Percentiles rank a stretch among this genome's conserved stretches.
These are phyloP conservation scores for Rhabdomys pumilio DNA, from an alignment of 2,797 vertebrate genomes.

Conservation along the genomic window DNA sequence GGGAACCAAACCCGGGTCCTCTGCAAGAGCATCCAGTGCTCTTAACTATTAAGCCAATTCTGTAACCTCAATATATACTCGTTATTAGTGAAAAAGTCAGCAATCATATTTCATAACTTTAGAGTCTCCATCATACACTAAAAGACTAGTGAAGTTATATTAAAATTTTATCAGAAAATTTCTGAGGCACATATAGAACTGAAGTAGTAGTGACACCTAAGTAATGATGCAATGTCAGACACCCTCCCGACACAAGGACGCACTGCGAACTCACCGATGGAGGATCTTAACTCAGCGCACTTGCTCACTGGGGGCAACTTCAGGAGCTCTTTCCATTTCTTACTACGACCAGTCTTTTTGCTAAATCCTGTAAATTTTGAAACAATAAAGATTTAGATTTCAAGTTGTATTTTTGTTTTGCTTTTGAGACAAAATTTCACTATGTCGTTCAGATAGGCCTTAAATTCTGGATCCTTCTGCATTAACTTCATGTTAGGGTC, in stretches of 20 bases:
- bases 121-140: neutral
- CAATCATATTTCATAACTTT: neutral
- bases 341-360: conserved; percentile 95
- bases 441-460: neutral
- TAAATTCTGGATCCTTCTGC: neutral
- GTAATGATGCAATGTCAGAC: rapidly evolving
- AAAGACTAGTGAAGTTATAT: neutral
- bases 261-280: conserved; percentile 90
- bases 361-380: conserved; percentile 91
- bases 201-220: neutral
- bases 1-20: neutral
- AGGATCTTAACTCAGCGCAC: conserved; percentile 92
- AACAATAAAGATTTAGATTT: neutral
- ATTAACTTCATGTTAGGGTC: neutral
- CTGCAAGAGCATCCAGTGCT: neutral
- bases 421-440: neutral
- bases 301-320: conserved; percentile 94
- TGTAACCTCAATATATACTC: neutral
- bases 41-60: neutral
- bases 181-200: neutral
- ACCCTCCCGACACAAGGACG: neutral
- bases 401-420: neutral
- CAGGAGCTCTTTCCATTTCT: conserved; percentile 97
- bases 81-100: conserved; percentile 25
- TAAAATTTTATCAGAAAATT: neutral